Conservation (phyloP, 2,113 vertebrate species). For the Osmerus mordax region DNA sequence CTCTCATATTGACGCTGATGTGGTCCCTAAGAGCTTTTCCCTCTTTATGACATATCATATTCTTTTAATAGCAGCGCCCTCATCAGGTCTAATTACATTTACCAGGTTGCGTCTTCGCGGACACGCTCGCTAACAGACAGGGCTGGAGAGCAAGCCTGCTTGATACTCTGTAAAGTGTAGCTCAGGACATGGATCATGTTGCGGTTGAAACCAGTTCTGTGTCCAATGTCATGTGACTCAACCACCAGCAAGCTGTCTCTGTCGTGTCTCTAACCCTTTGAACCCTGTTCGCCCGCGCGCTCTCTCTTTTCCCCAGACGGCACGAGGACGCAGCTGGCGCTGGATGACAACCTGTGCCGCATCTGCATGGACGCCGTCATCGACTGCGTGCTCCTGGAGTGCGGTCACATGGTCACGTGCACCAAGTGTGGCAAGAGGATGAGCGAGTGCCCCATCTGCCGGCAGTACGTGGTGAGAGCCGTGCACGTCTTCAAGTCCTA, state of each 20-base stretch:
- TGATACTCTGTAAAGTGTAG: conserved; percentile 34
- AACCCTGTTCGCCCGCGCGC: not conserved
- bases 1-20: conserved; percentile 40
- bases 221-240: not conserved
- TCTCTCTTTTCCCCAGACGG: conserved; percentile 70
- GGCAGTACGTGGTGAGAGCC: conserved; percentile 94
- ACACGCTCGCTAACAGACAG: conserved; percentile 28
- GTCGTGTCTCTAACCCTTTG: not conserved
- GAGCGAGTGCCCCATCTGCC: conserved; percentile 98
- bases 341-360: conserved; percentile 89
- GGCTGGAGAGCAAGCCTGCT: conserved; percentile 34
- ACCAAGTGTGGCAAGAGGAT: conserved; percentile 97
- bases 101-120: conserved; percentile 17
- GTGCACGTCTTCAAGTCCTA: conserved; percentile 97
- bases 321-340: conserved; percentile 79
- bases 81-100: conserved; percentile 49
- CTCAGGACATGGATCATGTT: conserved; percentile 22
- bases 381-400: conserved; percentile 95
- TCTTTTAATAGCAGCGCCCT: conserved; percentile 46
- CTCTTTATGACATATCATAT: conserved; percentile 46
- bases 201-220: conserved; percentile 25
- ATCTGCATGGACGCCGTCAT: conserved; percentile 99
- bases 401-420: conserved; percentile 98
- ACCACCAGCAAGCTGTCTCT: not conserved
- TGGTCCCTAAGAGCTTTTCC: conserved; percentile 48